Base-by-base conservation (phyloP, 2,797 vertebrate genomes). In the Alexandromys oeconomus region DNA sequence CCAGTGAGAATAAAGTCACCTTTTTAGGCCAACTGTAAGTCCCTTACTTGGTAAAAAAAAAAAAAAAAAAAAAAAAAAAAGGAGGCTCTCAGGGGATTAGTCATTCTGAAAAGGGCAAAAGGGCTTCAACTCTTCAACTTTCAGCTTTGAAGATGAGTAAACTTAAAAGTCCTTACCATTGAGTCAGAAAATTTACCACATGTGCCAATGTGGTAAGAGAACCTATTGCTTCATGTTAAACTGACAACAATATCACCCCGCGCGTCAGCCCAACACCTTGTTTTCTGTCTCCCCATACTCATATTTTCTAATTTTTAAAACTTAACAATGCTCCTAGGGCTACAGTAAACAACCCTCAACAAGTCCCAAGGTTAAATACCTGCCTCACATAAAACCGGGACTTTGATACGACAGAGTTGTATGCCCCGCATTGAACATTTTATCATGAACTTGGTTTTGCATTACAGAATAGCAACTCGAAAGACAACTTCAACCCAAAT, bases 81-180 rank as follows among this genome's bases (percentile, higher is more conserved):
- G 31, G 57, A 78, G 77, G 61, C 37, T 51, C 13, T 6, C 9
- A 2, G 5, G 1, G 2, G 65, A 7, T 59, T 51, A 97, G 69
- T 97, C 95, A 97, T 96, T 46, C 93, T 51, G 95, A 97, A 59
- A 96, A 97, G 96, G 92, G 89, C 97, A 97, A 96, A 94, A 97
- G 98, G 96, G 88, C 97, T 95, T 97, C 97, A 98, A n/a, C 97
- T 97, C 59, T 97, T 98, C 96, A 98, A 65, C 97, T 98, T 86
- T 97, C 94, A 37, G 96, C 87, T 96, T 79, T 43, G 80, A 81
- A 43, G 57, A 67, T 96, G 98, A 98, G 92, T 87, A 63, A 95
- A 86, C 85, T 25, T 1, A 80, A 87, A 76, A 76, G 87, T 93
- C 92, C 79, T 93, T 94, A 96, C 92, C 57, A 77, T 65, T 34